Base-by-base conservation (phyloP, 2,888 invertebrate genomes). In the Camptogramma bilineatum region DNA sequence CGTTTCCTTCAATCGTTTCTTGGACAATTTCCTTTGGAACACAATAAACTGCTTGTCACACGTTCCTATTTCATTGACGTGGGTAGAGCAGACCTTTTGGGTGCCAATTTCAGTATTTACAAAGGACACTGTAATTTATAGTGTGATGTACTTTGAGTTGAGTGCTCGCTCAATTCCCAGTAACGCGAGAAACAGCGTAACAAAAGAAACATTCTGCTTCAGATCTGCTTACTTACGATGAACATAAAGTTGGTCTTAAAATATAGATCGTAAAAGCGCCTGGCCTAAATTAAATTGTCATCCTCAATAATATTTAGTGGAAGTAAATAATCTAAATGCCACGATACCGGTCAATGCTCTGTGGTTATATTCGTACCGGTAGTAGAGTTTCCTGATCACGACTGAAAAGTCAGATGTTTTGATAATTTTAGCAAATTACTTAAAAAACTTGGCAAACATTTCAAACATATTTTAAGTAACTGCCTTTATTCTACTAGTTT, bases 331-430 rank as follows among this genome's bases (percentile, higher is more conserved):
- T 72, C 73, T 68, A 72, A 73, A 78, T 75, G 76, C 79, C 78
- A 79, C 70, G 24, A 54, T 61, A 66, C 72, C 80, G 84, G 84
- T 84, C 85, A 84, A 81, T 72, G 83, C 80, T 76, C 85, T 56
- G 52, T 16, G 28, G 66, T 34, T 66, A 66, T 55, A 62, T 66
- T 66, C 24, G 58, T 54, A 58, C 31, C 50, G 44, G 46, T 21
- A 62, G 24, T 50, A 46, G 52, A 51, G 56, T 51, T 50, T 10
- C 19, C 52, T 39, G 39, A 34, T 9, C 19, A 52, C 34, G 10
- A 51, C 19, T 19, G 2, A 52, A 52, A 44, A 59, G 67, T 73
- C 79, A 81, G 83, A 82, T 84, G 82, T 47, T 21, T 13, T 21
- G 13, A 4, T 19, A 19, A 48, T 46, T 19, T 19, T 47, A 10